phyloP scores from a whole-genome alignment of 2,113 vertebrate species.

The Thunnus thynnus region DNA sequence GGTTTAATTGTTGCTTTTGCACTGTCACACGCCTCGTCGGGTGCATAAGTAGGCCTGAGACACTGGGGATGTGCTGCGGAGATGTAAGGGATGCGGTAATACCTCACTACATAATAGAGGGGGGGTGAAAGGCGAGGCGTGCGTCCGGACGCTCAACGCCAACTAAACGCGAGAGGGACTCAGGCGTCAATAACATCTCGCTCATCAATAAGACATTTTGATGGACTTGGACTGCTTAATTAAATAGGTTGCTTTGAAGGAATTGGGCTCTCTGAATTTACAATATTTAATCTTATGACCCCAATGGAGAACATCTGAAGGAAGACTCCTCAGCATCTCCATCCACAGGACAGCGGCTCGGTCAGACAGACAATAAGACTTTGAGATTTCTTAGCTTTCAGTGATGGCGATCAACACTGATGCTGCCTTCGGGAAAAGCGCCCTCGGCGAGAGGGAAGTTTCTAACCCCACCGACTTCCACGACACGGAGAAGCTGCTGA shows the following conservation, averaged over 20 bases:
- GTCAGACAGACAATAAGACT: conserved; percentile 15
- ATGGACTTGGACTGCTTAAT: conserved; percentile 74
- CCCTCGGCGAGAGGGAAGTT: conserved; percentile 78
- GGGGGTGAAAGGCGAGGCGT: conserved; percentile 63
- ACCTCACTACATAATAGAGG: conserved; percentile 58
- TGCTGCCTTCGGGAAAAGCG: conserved; percentile 75
- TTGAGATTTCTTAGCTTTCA: conserved; percentile 32
- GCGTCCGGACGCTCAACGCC: conserved; percentile 61
- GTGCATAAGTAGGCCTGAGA: conserved; percentile 51
- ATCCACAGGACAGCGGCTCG: conserved; percentile 49
- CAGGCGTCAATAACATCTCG: conserved; percentile 69
- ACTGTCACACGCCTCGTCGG: conserved; percentile 55
- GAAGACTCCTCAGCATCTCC: conserved; percentile 50
- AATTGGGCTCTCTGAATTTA: conserved; percentile 43
- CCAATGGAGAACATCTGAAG: conserved; percentile 75
- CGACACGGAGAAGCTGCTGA: conserved; percentile 91
- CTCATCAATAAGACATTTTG: conserved; percentile 69
- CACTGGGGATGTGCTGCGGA: conserved; percentile 52
- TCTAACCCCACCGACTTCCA: conserved; percentile 84
- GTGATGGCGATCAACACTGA: conserved; percentile 88
- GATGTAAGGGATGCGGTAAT: conserved; percentile 69
- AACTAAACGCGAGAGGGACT: conserved; percentile 64
- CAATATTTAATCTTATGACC: conserved; percentile 63
- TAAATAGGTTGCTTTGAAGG: conserved; percentile 59
- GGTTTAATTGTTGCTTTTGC: conserved; percentile 69